A percentile compares a stretch with the other conserved stretches of the same genome.
Conservation (phyloP, 2,113 vertebrate genomes). For the Ornithorhynchus anatinus region DNA sequence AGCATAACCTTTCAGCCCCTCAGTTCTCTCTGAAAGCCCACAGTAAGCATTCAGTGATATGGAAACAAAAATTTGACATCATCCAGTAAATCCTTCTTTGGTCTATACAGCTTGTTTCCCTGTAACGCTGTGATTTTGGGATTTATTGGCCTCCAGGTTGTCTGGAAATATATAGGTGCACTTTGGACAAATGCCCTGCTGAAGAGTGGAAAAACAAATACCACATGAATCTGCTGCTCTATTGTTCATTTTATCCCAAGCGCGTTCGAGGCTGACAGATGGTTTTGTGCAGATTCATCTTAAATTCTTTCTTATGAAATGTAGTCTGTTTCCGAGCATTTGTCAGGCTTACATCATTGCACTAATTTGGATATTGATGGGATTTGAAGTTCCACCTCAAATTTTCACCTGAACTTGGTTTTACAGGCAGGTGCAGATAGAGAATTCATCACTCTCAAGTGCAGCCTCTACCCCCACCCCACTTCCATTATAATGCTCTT, state of each 20-base stretch:
- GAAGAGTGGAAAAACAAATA: conserved; percentile 17
- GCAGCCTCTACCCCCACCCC: too few species aligned
- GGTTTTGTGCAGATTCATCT: neutral
- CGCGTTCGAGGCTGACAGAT: neutral
- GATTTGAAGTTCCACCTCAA: too few species aligned
- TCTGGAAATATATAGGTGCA: conserved; percentile 3
- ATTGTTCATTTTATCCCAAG: neutral
- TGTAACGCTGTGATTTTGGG: conserved; percentile 43
- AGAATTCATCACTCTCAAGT: too few species aligned
- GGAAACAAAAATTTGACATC: conserved; percentile 45
- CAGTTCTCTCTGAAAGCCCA: conserved; percentile 35
- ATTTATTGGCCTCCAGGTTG: conserved; percentile 42
- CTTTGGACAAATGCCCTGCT: conserved; percentile 23
- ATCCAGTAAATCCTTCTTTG: conserved; percentile 51
- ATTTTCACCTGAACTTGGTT: too few species aligned
- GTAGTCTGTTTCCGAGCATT: neutral
- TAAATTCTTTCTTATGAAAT: neutral
- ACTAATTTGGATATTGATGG: too few species aligned
- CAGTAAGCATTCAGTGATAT: conserved; percentile 55
- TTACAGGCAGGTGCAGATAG: too few species aligned
- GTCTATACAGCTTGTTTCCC: conserved; percentile 45
- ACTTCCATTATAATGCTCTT: too few species aligned
- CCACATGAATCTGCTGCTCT: neutral
- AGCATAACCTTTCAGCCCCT: conserved; percentile 33
- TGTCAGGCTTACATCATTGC: too few species aligned